Evolutionary conservation across 2,888 invertebrate genomes (phyloP), one percentile per base, ranked within the genome.

Genomic region (Trichogramma dendrolimi): DNA sequence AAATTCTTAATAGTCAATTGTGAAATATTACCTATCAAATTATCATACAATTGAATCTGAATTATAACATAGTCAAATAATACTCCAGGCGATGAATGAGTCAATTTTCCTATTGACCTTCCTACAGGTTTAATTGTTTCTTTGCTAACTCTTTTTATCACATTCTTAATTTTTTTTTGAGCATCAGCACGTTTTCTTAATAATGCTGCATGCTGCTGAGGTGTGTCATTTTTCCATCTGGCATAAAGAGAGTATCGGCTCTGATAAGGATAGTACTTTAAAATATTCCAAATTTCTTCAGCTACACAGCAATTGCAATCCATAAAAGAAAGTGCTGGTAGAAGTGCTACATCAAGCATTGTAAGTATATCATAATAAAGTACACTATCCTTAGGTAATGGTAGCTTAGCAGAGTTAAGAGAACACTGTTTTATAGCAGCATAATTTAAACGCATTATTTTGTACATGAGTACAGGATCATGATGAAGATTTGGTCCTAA

Each of bases 41-140:
- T 96, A 80, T 96, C 95, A 81, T 93, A 96, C 47, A 91, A 86
- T 82, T 96, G 94, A 67, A 96, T 92, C 85, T 94, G 89, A 55
- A 86, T 81, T 43, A 90, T 79, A 71, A 95, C 94, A 79, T 98
- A 97, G 81, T 99, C 97, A 77, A 99, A 97, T 5, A 99, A 84
- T 72, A 95, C 91, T 6, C 93, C 92, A 0, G 99, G 98, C 50
- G 96, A 93, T 55, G 93, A 94, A 78, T 99, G 98, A 40, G 96
- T 94, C 43, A 98, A 83, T 82, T 99, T 99, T 10, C 98, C 99
- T 67, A 99, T 91, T 54, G 92, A 88, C 63, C 99, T 85, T 0
- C 99, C 99, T 65, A 96, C 92, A 1, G 93, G 94, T 79, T 98
- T 99, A 5, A 97, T 94, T 73, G 96, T 99, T 79, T 99, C 99